Evolutionary conservation across 92 coral and sea anemone genomes (phyloP), one percentile per base, ranked within the genome.

Genomic region (Porites divaricata): DNA sequence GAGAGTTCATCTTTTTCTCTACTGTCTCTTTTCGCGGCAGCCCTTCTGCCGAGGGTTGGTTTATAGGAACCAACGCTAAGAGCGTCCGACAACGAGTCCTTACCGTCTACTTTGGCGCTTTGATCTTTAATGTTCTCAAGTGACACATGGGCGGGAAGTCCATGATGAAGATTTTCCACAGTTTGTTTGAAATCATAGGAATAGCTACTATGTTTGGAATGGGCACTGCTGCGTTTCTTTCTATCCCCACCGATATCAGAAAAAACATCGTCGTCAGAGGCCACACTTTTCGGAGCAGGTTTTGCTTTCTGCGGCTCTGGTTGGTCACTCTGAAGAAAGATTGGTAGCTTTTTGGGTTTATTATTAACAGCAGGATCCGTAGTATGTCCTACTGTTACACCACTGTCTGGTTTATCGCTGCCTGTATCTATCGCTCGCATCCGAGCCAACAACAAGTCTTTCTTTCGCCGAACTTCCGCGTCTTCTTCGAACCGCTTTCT

Each of bases 101-200:
- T 81, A 11, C 70, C 75, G 57, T 83, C 89, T 35, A 81, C 83
- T 59, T 78, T 84, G 8, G 75, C 73, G 23, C 87, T 85, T 25
- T 84, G 87, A 28, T 78, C 69, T 24, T 91, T 84, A 13, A 85
- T 61, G 70, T 83, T 85, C 53, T 92, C 95, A 78, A 87, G 98
- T 17, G 98, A 78, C 9, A 96, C 93, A 75, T 92, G 93, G 9
- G 99, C 97, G 16, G 99, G 99, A 1, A 95, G 83, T 10, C 99
- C 99, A 57, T 95, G 95, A 62, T 95, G 98, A 67, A 97, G 93
- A 65, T 97, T 97, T 67, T 97, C 89, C 51, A 95, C 94, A 48
- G 93, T 95, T 83, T 93, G 90, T 87, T 94, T 95, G 68, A 95
- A 89, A 24, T 96, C 98, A 70, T 95, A 89, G 8, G 95, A 87